These are phyloP conservation scores for Porites cylindrica DNA, from an alignment of 92 coral and sea anemone species.

Conservation along the genomic window DNA sequence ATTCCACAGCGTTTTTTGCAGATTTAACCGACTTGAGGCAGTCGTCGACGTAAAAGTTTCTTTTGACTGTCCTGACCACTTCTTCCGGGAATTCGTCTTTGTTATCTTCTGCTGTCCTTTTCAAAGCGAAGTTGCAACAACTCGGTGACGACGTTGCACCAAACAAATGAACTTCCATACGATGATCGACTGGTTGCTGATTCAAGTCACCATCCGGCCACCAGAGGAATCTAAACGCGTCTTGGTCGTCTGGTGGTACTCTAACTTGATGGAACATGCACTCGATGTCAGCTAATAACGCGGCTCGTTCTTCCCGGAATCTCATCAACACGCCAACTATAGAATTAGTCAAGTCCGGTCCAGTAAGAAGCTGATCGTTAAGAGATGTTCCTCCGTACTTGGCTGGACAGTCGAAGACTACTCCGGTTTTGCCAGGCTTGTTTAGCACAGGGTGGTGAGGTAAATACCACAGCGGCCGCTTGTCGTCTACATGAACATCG, in stretches of 20 bases:
- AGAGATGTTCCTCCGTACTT: too few species aligned
- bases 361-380: neutral
- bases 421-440: too few species aligned
- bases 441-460: too few species aligned
- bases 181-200: neutral
- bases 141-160: neutral
- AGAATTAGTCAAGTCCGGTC: neutral
- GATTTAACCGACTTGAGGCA: conserved; percentile 2
- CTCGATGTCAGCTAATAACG: neutral
- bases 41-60: neutral
- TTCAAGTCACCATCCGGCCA: neutral
- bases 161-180: conserved; percentile 12
- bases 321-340: neutral
- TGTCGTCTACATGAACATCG: too few species aligned
- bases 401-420: too few species aligned
- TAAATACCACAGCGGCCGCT: too few species aligned
- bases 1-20: neutral
- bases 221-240: neutral
- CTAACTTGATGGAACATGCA: conserved; percentile 2
- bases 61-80: neutral
- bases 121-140: neutral
- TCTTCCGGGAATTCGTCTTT: neutral
- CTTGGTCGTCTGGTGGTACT: neutral
- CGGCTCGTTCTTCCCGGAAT: neutral
- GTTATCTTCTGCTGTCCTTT: conserved; percentile 1